Evolutionary conservation across 53 echinoderm and acorn worm species (phyloP).

Genomic region (Paelopatides confundens): DNA sequence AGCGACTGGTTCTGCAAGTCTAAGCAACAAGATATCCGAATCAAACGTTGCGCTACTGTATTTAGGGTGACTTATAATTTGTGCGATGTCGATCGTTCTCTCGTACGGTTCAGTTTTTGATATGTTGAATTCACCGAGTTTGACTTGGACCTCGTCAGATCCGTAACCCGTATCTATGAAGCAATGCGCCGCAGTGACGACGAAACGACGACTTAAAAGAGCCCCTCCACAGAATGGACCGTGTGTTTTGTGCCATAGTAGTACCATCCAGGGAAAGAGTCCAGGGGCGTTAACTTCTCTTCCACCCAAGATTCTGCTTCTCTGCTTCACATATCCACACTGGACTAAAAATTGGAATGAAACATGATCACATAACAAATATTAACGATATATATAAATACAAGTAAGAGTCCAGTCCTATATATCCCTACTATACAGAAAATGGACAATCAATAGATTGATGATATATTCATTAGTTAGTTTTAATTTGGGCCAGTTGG

Average conservation of each 20-base stretch:
- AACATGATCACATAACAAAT: neutral
- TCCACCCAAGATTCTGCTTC: conserved; percentile 87
- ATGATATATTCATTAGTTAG: no score
- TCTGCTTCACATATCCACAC: conserved; percentile 77
- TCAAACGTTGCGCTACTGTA: conserved; percentile 81
- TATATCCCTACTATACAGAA: no score
- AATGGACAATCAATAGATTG: no score
- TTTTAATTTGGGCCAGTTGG: no score
- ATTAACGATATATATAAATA: no score
- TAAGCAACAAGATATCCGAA: conserved; percentile 85
- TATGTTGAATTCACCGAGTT: conserved; percentile 82
- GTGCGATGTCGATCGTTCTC: conserved; percentile 62
- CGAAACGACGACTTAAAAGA: conserved; percentile 81
- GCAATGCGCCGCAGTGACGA: conserved; percentile 95
- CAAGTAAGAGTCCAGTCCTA: no score
- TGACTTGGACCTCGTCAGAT: conserved; percentile 58
- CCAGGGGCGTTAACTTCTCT: conserved; percentile 72
- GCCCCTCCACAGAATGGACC: conserved; percentile 85
- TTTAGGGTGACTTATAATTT: conserved; percentile 76
- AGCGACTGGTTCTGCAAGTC: conserved; percentile 81
- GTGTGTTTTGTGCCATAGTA: conserved; percentile 71
- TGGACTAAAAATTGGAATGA: conserved; percentile 46
- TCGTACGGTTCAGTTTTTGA: conserved; percentile 67
- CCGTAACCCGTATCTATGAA: conserved; percentile 36
- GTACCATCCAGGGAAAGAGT: conserved; percentile 89